Evolutionary conservation across 1,140 invertebrate genomes (phyloP), one percentile per base, ranked within the genome.

Genomic region (Rhyacophila brunnea): DNA sequence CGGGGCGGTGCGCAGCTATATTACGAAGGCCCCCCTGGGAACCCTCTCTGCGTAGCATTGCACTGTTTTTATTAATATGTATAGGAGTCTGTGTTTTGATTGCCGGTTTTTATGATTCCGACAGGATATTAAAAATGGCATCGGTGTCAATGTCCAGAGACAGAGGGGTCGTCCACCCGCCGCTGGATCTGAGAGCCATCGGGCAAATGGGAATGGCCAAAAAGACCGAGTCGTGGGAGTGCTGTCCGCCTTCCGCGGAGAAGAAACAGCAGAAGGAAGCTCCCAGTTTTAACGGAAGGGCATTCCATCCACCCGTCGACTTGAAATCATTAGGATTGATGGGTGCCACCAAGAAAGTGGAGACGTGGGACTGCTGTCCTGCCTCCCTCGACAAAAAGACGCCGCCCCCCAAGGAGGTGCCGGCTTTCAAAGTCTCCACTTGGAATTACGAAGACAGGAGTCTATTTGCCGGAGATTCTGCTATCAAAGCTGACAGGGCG

Each of bases 1-100:
- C 97, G 18, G 81, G 86, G 11, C 74, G 81, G 18, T 98, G 95
- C 73, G 79, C 85, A 0, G 71, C 79, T n/a, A 81, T 85, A 5
- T 70, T 94, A 18, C 82, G 85, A 0, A 82, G 94, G 44, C 95
- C 95, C 0, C 71, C 73, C 0, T 95, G 92, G 91, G 92, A 96
- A 73, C 72, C 78, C 0, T 75, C 83, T 23, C 70, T 96, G 10
- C 89, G 92, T 40, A 67, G 64, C 38, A 65, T 66, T 57, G 66
- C 55, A 59, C 67, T 59, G 20, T 72, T 34, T 44, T 43, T 63
- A 4, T 60, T 53, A 67, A 73, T 66, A 57, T 71, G 13, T 51
- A 68, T 72, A 59, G 34, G 55, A 9, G 17, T 64, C 1, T 66
- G 60, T 23, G 58, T 66, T 20, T 17, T 64, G 14, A 54, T 60